Percentiles rank a stretch among this genome's conserved stretches.
These are phyloP conservation scores for Rana temporaria DNA, from an alignment of 2,113 vertebrate genomes.

Conservation along the genomic window DNA sequence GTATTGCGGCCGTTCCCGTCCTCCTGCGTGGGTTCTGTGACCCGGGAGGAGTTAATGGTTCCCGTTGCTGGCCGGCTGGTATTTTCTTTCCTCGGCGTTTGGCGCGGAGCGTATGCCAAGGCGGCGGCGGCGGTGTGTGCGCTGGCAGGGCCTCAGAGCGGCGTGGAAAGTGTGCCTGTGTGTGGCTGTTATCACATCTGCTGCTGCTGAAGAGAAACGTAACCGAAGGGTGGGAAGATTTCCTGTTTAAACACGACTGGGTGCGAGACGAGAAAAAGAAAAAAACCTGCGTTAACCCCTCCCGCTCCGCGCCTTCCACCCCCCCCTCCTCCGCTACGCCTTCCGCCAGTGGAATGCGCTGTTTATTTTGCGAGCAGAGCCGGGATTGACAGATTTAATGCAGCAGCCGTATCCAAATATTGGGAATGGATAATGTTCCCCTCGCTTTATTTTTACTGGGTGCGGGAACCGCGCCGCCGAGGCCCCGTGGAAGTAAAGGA, in stretches of 20 bases:
- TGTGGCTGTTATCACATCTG: constrained; percentile 54
- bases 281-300: constrained; percentile 39
- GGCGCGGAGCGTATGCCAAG: constrained; percentile 18
- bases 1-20: too few relatives aligned
- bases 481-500: neutral
- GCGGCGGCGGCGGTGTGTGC: constrained; percentile 27
- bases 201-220: constrained; percentile 41
- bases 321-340: neutral
- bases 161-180: constrained; percentile 36
- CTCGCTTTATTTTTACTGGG: neutral
- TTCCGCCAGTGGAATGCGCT: constrained; percentile 37
- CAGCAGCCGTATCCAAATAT: constrained; percentile 24
- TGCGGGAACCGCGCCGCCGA: neutral
- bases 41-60: neutral
- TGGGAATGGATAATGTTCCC: neutral
- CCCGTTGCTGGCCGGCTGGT: constrained; percentile 9
- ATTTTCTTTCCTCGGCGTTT: constrained; percentile 8
- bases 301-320: neutral
- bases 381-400: constrained; percentile 50
- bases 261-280: constrained; percentile 35
- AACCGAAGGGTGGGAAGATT: constrained; percentile 53
- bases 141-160: constrained; percentile 39
- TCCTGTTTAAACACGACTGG: constrained; percentile 55
- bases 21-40: too few relatives aligned
- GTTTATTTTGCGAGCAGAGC: constrained; percentile 23